A percentile compares a stretch with the other conserved stretches of the same genome.
phyloP scores from a whole-genome alignment of 2,797 vertebrate species.

The Alosa sapidissima region DNA sequence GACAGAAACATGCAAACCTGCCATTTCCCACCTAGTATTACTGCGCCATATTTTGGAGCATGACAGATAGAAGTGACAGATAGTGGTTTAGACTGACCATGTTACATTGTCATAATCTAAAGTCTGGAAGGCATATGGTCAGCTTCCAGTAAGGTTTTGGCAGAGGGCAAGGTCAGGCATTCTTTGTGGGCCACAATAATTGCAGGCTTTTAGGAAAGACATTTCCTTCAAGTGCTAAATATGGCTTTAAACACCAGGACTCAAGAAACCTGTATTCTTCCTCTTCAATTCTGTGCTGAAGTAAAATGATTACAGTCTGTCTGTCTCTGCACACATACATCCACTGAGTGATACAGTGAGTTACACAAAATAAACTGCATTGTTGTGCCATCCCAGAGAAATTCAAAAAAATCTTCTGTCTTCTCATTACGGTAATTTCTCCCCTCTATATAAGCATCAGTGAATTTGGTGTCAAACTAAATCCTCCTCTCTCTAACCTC shows the following conservation, averaged over 20 bases:
- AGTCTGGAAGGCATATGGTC: not conserved
- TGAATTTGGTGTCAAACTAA: not conserved
- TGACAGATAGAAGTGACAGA: conserved; percentile 6
- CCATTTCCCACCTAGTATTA: not conserved
- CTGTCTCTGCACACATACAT: not conserved
- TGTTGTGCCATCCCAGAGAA: not conserved
- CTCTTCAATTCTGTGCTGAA: not conserved
- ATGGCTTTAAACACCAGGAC: conserved; percentile 12
- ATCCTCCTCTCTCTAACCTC: not conserved
- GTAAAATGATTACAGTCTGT: not conserved
- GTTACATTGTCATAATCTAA: conserved; percentile 12
- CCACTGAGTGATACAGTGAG: not conserved
- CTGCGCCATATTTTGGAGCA: not conserved
- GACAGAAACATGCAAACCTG: not conserved
- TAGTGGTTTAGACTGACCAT: conserved; percentile 6
- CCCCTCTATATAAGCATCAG: not conserved
- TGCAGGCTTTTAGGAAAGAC: conserved; percentile 9
- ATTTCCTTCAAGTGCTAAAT: conserved; percentile 23
- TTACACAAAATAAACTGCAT: not conserved
- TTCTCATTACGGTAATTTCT: too few relatives aligned
- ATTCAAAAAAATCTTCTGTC: too few relatives aligned
- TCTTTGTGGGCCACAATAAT: conserved; percentile 17
- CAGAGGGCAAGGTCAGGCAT: not conserved
- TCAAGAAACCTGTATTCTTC: conserved; percentile 9
- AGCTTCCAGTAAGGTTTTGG: conserved; percentile 17